Percentiles rank a stretch among this genome's conserved stretches.
These are phyloP conservation scores for Chrysomela aeneicollis DNA, from an alignment of 2,888 invertebrate species.

Conservation along the genomic window DNA sequence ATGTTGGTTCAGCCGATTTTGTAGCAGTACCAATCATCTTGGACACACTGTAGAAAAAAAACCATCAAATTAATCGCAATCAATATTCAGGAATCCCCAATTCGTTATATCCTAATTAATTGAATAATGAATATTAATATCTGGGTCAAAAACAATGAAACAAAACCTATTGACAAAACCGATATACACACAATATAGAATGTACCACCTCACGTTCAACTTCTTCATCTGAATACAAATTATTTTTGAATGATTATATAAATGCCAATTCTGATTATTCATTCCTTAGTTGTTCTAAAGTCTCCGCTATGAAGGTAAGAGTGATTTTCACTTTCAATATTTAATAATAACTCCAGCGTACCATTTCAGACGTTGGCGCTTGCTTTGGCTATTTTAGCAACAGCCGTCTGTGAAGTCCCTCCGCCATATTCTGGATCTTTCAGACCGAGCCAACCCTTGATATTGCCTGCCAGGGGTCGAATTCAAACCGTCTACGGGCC, in stretches of 20 bases:
- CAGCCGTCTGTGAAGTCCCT: slow-evolving; percentile 38
- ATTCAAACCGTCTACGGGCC: slow-evolving; percentile 21
- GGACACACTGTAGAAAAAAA: too few species aligned
- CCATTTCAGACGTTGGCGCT: not conserved
- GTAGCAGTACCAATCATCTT: too few species aligned
- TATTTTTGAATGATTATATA: slow-evolving; percentile 43
- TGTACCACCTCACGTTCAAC: slow-evolving; percentile 35
- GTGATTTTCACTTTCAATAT: slow-evolving; percentile 41
- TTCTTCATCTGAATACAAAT: slow-evolving; percentile 41
- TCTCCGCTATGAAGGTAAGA: slow-evolving; percentile 48
- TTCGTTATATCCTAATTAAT: not conserved
- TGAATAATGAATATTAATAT: slow-evolving; percentile 26
- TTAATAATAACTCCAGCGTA: not conserved
- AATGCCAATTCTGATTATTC: slow-evolving; percentile 41
- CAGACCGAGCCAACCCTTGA: slow-evolving; percentile 36
- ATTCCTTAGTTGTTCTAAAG: slow-evolving; percentile 33
- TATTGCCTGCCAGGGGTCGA: slow-evolving; percentile 20
- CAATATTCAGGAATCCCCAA: not conserved
- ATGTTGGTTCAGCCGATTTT: too few species aligned
- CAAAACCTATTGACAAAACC: slow-evolving; percentile 41
- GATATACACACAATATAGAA: slow-evolving; percentile 40
- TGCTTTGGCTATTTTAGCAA: slow-evolving; percentile 19
- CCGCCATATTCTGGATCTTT: slow-evolving; percentile 41
- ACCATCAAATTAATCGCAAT: not conserved
- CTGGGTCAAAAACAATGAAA: slow-evolving; percentile 44